Base-by-base conservation (phyloP, 2,113 vertebrate genomes). In the Dasyornis broadbenti region DNA sequence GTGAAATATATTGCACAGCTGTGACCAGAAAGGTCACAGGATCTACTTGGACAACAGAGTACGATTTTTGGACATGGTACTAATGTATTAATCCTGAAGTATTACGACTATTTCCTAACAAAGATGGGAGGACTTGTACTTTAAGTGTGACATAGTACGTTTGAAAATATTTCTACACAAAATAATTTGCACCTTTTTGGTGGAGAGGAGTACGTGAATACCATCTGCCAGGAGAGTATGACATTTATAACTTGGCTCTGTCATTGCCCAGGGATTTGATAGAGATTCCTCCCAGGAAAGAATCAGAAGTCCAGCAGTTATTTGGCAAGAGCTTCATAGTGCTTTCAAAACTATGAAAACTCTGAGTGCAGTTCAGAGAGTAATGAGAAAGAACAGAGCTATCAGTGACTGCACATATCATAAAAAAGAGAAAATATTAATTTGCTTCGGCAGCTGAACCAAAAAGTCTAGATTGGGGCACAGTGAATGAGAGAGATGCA, bases 1-100 rank as follows among this genome's bases (percentile, higher is more conserved):
- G 42, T 9, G 5, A 69, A 22, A 22, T 0, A 0, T 35, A 21
- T 30, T 60, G 20, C 44, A 42, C 16, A 45, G 11, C 8, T 33
- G 15, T 57, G 23, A 2, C 14, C 60, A 86, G 31, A 77, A 82
- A 42, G 4, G 18, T 30, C 27, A 52, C 5, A 30, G 8, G 4
- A 53, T 72, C 26, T n/a, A 7, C 13, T 23, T 47, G 30, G 21
- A 42, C 12, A 82, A 14, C 1, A 30, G 4, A 52, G 3, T 1
- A 50, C 33, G 17, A 31, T 49, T 2, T 0, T 15, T 60, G 18
- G 19, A 49, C 10, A 24, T 12, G 20, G 5, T n/a, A 30, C 35
- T 85, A 31, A 33, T 3, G 2, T 68, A n/a, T n/a, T 9, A 52
- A 59, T 60, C 57, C 10, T 31, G 13, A 59, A 40, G 27, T 15